A percentile compares a stretch with the other conserved stretches of the same genome.
phyloP scores from a whole-genome alignment of 2,888 invertebrate species.

The Galerucella nymphaeae region DNA sequence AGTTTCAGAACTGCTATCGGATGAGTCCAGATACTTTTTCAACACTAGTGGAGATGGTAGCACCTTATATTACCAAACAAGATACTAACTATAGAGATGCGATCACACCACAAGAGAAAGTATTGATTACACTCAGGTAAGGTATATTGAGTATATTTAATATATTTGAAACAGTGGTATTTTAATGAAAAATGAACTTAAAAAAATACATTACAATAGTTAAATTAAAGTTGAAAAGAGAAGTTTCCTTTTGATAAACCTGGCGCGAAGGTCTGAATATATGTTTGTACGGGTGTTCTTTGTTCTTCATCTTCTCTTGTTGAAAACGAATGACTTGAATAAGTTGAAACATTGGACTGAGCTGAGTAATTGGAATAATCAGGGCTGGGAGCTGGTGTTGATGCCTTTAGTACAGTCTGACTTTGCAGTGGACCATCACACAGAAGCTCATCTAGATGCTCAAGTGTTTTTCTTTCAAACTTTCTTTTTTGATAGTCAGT shows the following conservation, averaged over 20 bases:
- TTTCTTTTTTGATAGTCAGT: conserved; percentile 1
- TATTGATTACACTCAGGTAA: conserved; percentile 20
- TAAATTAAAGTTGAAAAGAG: no score
- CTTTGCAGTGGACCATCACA: conserved; percentile 6
- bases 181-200: no score
- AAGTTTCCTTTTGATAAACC: no score
- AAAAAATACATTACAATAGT: no score
- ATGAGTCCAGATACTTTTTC: conserved; percentile 30
- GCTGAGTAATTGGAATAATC: conserved; percentile 28
- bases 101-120: no score
- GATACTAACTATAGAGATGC: conserved; percentile 20
- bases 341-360: conserved; percentile 21
- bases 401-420: conserved; percentile 11
- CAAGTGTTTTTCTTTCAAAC: no score
- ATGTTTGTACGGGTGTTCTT: no score
- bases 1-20: conserved; percentile 25
- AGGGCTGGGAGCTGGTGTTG: conserved; percentile 27
- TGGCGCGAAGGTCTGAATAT: no score
- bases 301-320: no score
- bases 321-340: background rate
- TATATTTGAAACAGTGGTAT: conserved; percentile 4
- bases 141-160: conserved; percentile 7
- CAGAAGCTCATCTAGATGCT: conserved; percentile 10
- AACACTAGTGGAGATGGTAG: conserved; percentile 1
- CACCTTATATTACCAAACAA: conserved; percentile 19